Percentiles rank a stretch among this genome's conserved stretches.
phyloP scores from a whole-genome alignment of 1,140 invertebrate genomes.

The Drosophila watanabei region DNA sequence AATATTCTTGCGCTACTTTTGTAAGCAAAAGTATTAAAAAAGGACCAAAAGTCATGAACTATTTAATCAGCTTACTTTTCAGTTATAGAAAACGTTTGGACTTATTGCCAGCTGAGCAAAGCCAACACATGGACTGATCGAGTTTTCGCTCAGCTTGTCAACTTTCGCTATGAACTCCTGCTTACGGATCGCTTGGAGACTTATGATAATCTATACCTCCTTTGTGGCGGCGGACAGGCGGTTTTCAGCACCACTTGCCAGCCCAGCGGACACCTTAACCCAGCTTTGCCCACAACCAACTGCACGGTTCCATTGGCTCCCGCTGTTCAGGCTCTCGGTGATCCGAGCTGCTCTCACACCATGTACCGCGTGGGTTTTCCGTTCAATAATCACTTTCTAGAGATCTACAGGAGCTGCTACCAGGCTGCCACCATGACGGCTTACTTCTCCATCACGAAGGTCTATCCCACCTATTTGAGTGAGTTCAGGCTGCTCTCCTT shows the following conservation, averaged over 20 bases:
- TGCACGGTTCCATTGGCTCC: background rate
- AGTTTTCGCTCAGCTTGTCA: background rate
- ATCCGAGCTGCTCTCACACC: background rate
- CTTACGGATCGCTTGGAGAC: background rate
- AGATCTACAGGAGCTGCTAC: conserved; percentile 11
- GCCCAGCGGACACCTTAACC: background rate
- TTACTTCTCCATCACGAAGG: conserved; percentile 6
- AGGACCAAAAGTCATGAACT: too few relatives aligned
- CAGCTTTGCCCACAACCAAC: background rate
- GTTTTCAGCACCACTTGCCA: background rate
- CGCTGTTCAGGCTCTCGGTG: background rate
- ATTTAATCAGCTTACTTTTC: background rate
- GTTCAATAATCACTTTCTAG: background rate
- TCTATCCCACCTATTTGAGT: conserved; percentile 5
- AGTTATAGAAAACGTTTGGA: background rate
- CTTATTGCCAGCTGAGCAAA: background rate
- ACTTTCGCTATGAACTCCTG: background rate
- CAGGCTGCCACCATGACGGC: conserved; percentile 2
- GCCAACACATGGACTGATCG: background rate
- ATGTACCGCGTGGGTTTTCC: conserved; percentile 10
- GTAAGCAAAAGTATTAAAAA: too few relatives aligned
- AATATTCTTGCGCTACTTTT: too few relatives aligned
- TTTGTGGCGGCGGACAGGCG: background rate
- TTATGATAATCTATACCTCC: background rate
- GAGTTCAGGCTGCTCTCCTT: background rate